Conservation (phyloP, 2,888 invertebrate genomes). For the Melipona bicolor region DNA sequence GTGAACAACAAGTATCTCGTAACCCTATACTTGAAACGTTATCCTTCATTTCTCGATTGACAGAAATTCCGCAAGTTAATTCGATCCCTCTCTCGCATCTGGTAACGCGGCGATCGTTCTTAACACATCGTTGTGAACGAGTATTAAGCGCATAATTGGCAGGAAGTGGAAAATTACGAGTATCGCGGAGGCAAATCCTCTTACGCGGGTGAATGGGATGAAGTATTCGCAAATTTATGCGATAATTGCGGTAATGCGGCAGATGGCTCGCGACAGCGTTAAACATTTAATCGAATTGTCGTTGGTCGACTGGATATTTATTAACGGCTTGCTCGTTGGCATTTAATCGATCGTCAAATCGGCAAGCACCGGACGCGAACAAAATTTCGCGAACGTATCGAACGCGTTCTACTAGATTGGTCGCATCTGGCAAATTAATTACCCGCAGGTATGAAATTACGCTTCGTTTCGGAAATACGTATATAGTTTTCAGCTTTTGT, state of each 20-base stretch:
- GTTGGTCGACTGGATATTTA: slow-evolving; percentile 47
- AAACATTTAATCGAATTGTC: slow-evolving; percentile 65
- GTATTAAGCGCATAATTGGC: not conserved
- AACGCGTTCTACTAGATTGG: slow-evolving; percentile 23
- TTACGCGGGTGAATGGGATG: not conserved
- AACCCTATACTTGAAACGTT: too few species aligned
- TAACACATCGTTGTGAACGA: too few species aligned
- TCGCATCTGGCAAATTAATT: not conserved
- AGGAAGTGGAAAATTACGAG: not conserved
- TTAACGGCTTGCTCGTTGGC: slow-evolving; percentile 52
- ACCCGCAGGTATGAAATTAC: too few species aligned
- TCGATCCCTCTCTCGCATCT: too few species aligned
- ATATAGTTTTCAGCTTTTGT: too few species aligned
- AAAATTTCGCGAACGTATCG: slow-evolving; percentile 37
- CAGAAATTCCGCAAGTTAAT: too few species aligned
- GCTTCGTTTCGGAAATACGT: too few species aligned
- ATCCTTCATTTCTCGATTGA: too few species aligned
- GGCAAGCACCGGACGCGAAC: slow-evolving; percentile 38
- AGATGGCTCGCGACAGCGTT: slow-evolving; percentile 55
- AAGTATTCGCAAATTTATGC: slow-evolving; percentile 39
- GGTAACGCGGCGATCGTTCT: too few species aligned
- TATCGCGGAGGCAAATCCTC: slow-evolving; percentile 41
- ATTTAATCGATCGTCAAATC: slow-evolving; percentile 64
- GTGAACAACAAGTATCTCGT: too few species aligned
- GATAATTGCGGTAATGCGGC: slow-evolving; percentile 59